A percentile compares a stretch with the other conserved stretches of the same genome.
These are phyloP conservation scores for Spea bombifrons DNA, from an alignment of 2,113 vertebrate species.

Conservation along the genomic window DNA sequence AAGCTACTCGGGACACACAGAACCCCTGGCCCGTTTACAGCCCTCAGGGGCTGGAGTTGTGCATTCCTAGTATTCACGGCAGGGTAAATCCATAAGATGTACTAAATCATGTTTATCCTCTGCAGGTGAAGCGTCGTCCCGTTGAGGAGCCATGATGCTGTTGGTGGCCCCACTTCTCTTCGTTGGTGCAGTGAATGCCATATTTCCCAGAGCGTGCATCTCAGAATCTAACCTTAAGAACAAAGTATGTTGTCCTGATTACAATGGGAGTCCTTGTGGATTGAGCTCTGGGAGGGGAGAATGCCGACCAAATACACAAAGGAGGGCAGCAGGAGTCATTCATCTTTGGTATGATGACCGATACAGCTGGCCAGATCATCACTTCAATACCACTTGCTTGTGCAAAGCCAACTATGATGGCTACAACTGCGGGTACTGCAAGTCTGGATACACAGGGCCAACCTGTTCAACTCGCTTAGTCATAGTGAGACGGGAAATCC, in stretches of 20 bases:
- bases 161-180: not conserved
- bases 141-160: too few relatives aligned
- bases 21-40: too few relatives aligned
- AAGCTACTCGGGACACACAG: too few relatives aligned
- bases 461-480: not conserved
- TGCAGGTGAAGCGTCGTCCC: too few relatives aligned
- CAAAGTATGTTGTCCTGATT: not conserved
- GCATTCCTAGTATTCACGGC: too few relatives aligned
- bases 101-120: too few relatives aligned
- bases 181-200: not conserved
- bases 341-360: not conserved
- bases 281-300: not conserved
- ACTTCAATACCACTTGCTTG: not conserved
- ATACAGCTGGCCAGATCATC: accelerated
- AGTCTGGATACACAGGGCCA: not conserved
- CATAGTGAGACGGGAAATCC: not conserved
- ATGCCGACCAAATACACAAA: accelerated
- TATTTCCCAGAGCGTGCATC: not conserved
- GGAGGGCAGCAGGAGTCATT: not conserved
- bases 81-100: too few relatives aligned
- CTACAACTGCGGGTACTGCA: not conserved
- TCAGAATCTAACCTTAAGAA: accelerated
- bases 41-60: too few relatives aligned
- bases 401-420: not conserved
- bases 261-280: not conserved